phyloP scores from a whole-genome alignment of 2,113 vertebrate genomes.

The Brachionichthys hirsutus region DNA sequence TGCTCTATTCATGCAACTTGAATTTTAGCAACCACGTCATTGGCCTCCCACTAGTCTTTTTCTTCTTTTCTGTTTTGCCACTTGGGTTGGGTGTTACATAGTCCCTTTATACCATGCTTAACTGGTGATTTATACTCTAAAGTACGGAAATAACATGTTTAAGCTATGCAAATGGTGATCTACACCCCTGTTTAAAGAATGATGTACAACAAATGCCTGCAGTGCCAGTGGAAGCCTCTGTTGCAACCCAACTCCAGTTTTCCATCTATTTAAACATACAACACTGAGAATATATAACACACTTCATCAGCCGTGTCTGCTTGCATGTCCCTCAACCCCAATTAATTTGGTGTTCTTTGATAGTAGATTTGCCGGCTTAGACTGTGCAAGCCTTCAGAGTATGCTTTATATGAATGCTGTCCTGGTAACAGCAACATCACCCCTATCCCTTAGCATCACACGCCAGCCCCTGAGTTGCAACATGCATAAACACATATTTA shows the following conservation, averaged over 20 bases:
- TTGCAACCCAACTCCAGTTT: too few relatives aligned
- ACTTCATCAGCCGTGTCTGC: conserved; percentile 53
- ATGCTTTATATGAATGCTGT: conserved; percentile 61
- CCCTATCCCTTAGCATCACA: background rate
- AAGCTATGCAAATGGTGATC: background rate
- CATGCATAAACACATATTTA: conserved; percentile 38
- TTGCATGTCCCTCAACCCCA: conserved; percentile 54
- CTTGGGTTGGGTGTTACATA: conserved; percentile 18
- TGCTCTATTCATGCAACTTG: too few relatives aligned
- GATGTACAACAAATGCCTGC: conserved; percentile 51
- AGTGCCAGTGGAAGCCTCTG: too few relatives aligned
- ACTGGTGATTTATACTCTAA: conserved; percentile 43
- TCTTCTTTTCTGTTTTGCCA: conserved; percentile 11
- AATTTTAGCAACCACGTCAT: background rate
- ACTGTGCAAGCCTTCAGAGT: conserved; percentile 31
- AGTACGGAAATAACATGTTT: conserved; percentile 10
- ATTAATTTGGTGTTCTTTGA: conserved; percentile 61
- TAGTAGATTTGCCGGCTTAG: conserved; percentile 52
- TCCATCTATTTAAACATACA: conserved; percentile 30
- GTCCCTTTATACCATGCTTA: conserved; percentile 36
- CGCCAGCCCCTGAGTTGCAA: conserved; percentile 10
- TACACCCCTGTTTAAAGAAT: conserved; percentile 23
- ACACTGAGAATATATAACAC: conserved; percentile 46
- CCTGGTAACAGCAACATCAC: conserved; percentile 34
- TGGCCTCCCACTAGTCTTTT: conserved; percentile 17